phyloP scores from a whole-genome alignment of 2,888 invertebrate genomes.

The Digitonthophagus gazella region DNA sequence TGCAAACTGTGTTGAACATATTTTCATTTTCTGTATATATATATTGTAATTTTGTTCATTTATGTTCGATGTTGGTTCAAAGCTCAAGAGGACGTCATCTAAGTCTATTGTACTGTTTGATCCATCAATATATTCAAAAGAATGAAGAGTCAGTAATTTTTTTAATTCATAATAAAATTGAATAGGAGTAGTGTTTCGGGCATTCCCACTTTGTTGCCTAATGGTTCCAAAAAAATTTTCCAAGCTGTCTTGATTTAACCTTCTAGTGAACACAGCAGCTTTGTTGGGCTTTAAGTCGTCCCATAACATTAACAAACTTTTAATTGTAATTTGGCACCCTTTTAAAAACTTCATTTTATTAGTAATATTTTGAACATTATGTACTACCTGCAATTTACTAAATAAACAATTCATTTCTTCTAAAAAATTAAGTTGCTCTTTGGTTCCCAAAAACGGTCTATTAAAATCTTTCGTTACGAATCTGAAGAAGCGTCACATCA shows the following conservation, averaged over 20 bases:
- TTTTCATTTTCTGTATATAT: not conserved
- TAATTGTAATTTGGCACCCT: constrained; percentile 27
- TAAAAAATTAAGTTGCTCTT: too few relatives aligned
- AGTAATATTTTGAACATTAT: too few relatives aligned
- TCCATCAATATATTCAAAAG: too few relatives aligned
- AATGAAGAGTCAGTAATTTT: too few relatives aligned
- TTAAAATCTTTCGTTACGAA: not conserved
- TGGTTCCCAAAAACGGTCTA: too few relatives aligned
- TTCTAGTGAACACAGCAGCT: constrained; percentile 31
- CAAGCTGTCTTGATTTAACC: constrained; percentile 33
- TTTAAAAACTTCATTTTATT: too few relatives aligned
- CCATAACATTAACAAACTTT: constrained; percentile 31
- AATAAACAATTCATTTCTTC: too few relatives aligned
- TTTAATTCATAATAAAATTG: too few relatives aligned
- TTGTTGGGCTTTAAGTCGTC: constrained; percentile 22
- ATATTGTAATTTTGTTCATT: not conserved
- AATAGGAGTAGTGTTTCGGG: constrained; percentile 20
- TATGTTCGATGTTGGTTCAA: not conserved
- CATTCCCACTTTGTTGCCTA: constrained; percentile 26
- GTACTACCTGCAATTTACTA: too few relatives aligned
- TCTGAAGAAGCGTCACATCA: too few relatives aligned
- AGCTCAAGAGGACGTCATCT: not conserved
- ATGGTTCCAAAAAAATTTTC: constrained; percentile 32
- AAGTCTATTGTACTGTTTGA: too few relatives aligned
- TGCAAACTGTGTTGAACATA: not conserved